These are phyloP conservation scores for Leptonema lineaticorne DNA, from an alignment of 1,140 invertebrate species.

Conservation along the genomic window DNA sequence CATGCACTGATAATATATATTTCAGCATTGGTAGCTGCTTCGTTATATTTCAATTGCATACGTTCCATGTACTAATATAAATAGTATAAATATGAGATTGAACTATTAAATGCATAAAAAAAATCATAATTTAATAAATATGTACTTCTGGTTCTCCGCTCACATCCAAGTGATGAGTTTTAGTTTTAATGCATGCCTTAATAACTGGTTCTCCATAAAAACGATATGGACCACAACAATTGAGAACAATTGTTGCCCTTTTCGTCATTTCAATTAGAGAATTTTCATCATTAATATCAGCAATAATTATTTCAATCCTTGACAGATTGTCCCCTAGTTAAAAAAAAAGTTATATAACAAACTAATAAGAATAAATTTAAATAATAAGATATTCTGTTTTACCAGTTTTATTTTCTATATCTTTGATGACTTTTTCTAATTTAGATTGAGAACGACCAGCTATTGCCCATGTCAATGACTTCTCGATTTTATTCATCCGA, in stretches of 20 bases:
- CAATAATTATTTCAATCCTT: conserved; percentile 69
- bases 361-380: not conserved
- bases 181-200: conserved; percentile 78
- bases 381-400: conserved; percentile 14
- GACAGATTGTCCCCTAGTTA: conserved; percentile 64
- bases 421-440: conserved; percentile 65
- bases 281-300: conserved; percentile 72
- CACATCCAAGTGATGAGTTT: conserved; percentile 87
- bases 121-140: too few species aligned
- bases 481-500: conserved; percentile 44
- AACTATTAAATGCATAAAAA: not conserved
- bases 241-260: conserved; percentile 73
- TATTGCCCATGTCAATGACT: conserved; percentile 48
- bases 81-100: not conserved
- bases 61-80: conserved; percentile 75
- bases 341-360: not conserved
- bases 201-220: conserved; percentile 92
- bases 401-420: conserved; percentile 60
- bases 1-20: conserved; percentile 86
- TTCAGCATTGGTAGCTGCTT: conserved; percentile 72
- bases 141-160: conserved; percentile 80
- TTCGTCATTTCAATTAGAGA: conserved; percentile 76
- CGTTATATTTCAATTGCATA: conserved; percentile 80
- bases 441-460: conserved; percentile 61
- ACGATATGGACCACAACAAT: conserved; percentile 87